Evolutionary conservation across 2,797 vertebrate species (phyloP).

Genomic region (Sebastolobus alascanus): DNA sequence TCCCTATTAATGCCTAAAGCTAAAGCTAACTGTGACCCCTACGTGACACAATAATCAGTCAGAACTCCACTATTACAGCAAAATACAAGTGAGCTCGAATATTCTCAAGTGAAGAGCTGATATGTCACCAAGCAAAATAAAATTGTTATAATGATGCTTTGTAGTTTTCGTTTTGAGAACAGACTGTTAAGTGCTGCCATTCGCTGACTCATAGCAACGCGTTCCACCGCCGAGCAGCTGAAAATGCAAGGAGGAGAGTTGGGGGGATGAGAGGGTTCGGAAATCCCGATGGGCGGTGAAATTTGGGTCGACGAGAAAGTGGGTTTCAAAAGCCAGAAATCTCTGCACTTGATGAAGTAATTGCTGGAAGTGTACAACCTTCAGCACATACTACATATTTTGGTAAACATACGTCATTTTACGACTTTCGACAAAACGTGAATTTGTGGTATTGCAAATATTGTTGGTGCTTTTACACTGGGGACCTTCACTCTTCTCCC

Average conservation of each 20-base stretch:
- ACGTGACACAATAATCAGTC: constrained; percentile 34
- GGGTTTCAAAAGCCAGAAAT: constrained; percentile 12
- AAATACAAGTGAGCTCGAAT: constrained; percentile 18
- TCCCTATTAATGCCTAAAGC: constrained; percentile 41
- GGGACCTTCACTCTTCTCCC: constrained; percentile 6
- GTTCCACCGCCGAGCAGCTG: constrained; percentile 15
- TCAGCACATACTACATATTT: not conserved
- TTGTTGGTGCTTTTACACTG: constrained; percentile 1
- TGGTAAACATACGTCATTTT: not conserved
- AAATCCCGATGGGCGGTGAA: constrained; percentile 15
- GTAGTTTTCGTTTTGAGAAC: not conserved
- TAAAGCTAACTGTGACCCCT: constrained; percentile 11
- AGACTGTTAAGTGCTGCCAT: constrained; percentile 8
- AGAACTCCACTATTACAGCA: constrained; percentile 9
- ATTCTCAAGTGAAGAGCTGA: constrained; percentile 2
- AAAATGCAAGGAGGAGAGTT: not conserved
- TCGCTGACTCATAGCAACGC: constrained; percentile 13
- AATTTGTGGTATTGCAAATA: constrained; percentile 9
- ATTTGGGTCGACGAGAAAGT: constrained; percentile 15
- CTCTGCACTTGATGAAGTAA: constrained; percentile 1
- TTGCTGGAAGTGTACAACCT: not conserved
- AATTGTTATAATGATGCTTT: constrained; percentile 14
- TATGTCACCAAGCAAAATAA: not conserved
- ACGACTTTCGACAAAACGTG: not conserved
- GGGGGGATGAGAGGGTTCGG: not conserved